A percentile compares a stretch with the other conserved stretches of the same genome.
phyloP scores from a whole-genome alignment of 2,888 invertebrate species.

The Petrophora chlorosata region DNA sequence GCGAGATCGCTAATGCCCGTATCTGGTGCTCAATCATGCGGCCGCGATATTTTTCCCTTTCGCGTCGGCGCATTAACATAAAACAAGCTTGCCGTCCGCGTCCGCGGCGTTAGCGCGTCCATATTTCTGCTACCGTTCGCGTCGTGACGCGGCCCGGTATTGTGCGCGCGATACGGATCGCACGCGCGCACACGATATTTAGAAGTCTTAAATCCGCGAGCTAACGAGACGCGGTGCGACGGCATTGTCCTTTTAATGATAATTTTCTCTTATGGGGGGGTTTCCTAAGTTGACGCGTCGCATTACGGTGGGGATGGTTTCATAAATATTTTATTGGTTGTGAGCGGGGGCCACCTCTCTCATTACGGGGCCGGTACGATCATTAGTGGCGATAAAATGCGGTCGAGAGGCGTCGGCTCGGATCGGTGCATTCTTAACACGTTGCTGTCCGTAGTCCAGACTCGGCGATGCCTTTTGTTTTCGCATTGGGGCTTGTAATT shows the following conservation, averaged over 20 bases:
- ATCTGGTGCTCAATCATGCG: slow-evolving; percentile 73
- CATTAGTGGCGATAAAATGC: slow-evolving; percentile 80
- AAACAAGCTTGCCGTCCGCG: slow-evolving; percentile 68
- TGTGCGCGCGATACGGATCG: slow-evolving; percentile 81
- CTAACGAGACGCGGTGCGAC: slow-evolving; percentile 68
- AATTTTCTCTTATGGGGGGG: slow-evolving; percentile 48
- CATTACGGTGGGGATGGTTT: slow-evolving; percentile 72
- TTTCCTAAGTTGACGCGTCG: slow-evolving; percentile 64
- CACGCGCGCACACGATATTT: slow-evolving; percentile 76
- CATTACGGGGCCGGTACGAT: slow-evolving; percentile 68
- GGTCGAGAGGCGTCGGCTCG: slow-evolving; percentile 48
- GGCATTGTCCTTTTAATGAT: slow-evolving; percentile 36
- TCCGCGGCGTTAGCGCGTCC: slow-evolving; percentile 63
- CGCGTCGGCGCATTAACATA: slow-evolving; percentile 78
- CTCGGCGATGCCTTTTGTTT: slow-evolving; percentile 60
- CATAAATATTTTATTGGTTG: slow-evolving; percentile 80
- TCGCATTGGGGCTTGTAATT: slow-evolving; percentile 56
- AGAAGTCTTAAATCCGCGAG: slow-evolving; percentile 79
- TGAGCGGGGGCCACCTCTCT: slow-evolving; percentile 63
- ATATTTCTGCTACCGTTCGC: slow-evolving; percentile 71
- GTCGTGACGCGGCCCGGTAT: slow-evolving; percentile 78
- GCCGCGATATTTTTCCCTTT: slow-evolving; percentile 69
- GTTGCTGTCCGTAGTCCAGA: slow-evolving; percentile 31
- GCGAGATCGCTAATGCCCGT: slow-evolving; percentile 45
- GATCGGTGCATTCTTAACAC: slow-evolving; percentile 61